Evolutionary conservation across 2,113 vertebrate species (phyloP).

Genomic region (Verasper variegatus): DNA sequence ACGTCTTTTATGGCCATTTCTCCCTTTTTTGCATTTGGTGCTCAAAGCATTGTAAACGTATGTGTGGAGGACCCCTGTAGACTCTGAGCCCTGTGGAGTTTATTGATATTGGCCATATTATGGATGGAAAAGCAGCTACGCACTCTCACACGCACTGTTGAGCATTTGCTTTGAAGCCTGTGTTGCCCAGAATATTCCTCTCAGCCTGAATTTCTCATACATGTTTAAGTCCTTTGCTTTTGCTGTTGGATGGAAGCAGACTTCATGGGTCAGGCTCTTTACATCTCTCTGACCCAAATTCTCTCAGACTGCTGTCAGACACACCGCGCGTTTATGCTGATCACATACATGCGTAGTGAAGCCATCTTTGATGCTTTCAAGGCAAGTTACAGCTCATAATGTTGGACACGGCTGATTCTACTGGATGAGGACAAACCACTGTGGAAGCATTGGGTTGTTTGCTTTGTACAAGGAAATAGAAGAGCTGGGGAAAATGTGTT

Average conservation of each 20-base stretch:
- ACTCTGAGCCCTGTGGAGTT: slow-evolving; percentile 15
- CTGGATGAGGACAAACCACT: too few species aligned
- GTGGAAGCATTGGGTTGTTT: not conserved
- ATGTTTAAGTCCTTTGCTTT: slow-evolving; percentile 42
- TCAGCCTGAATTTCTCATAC: slow-evolving; percentile 42
- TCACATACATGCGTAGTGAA: not conserved
- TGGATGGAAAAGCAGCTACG: slow-evolving; percentile 14
- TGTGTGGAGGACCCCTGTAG: not conserved
- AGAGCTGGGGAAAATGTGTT: not conserved
- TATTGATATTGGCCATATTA: slow-evolving; percentile 42
- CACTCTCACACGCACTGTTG: slow-evolving; percentile 16
- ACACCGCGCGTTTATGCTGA: not conserved
- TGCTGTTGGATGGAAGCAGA: slow-evolving; percentile 37
- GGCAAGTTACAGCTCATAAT: not conserved
- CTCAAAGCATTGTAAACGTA: slow-evolving; percentile 28
- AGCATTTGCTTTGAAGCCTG: not conserved
- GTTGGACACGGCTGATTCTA: too few species aligned
- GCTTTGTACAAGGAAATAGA: not conserved
- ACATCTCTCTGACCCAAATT: slow-evolving; percentile 58
- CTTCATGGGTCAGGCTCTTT: slow-evolving; percentile 31
- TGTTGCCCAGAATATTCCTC: slow-evolving; percentile 46
- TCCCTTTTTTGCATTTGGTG: not conserved
- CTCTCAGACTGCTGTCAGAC: slow-evolving; percentile 30
- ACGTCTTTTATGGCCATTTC: slow-evolving; percentile 4
- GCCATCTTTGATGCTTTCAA: not conserved